Evolutionary conservation across 1,140 invertebrate genomes (phyloP).

Genomic region (Drosophila parvula): DNA sequence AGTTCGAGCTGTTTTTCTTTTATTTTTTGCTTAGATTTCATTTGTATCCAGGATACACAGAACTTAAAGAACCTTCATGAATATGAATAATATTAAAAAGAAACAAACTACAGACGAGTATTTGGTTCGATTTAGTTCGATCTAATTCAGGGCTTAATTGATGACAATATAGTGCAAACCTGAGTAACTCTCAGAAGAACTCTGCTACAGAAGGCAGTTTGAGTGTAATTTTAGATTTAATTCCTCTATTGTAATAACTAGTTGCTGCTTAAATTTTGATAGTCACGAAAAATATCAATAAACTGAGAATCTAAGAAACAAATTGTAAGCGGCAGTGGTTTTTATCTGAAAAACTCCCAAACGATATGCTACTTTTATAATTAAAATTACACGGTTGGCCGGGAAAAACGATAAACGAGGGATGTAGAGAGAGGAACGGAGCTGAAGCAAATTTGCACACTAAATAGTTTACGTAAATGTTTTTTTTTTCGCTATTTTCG

Average conservation of each 20-base stretch:
- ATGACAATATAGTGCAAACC: too few species aligned
- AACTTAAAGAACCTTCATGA: background rate
- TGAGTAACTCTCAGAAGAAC: too few species aligned
- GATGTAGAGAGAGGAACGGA: background rate
- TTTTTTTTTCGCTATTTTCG: constrained; percentile 27
- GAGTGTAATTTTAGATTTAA: background rate
- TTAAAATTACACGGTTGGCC: constrained; percentile 61
- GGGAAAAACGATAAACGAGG: constrained; percentile 35
- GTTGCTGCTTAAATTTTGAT: too few species aligned
- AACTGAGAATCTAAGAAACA: background rate
- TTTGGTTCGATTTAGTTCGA: background rate
- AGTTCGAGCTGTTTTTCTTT: constrained; percentile 22
- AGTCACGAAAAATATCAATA: too few species aligned
- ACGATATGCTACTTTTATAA: constrained; percentile 40
- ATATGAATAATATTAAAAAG: background rate
- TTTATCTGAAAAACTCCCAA: background rate
- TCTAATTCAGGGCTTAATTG: background rate
- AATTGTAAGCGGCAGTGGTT: background rate
- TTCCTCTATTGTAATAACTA: background rate
- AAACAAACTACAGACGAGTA: background rate
- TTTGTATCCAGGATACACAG: background rate
- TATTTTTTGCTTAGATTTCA: background rate
- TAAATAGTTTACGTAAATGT: constrained; percentile 35
- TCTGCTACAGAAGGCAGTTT: too few species aligned
- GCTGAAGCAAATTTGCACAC: constrained; percentile 11